These are phyloP conservation scores for Tragelaphus oryx DNA, from an alignment of 2,797 vertebrate genomes.

Conservation along the genomic window DNA sequence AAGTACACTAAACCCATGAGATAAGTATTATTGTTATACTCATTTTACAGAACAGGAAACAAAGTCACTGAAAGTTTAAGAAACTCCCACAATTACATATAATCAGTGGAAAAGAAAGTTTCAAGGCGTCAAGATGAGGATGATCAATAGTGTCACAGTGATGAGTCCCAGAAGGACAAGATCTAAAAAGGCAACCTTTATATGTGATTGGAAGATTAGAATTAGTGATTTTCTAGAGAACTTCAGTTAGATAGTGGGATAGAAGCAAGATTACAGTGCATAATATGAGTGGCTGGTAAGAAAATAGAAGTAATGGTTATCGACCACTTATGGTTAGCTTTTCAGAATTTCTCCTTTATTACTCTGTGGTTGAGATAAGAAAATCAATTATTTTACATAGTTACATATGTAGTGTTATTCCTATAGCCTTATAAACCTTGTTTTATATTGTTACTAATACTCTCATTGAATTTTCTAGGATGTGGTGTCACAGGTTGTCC, in stretches of 20 bases:
- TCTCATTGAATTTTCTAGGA: constrained; percentile 53
- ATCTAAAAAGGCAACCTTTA: background rate
- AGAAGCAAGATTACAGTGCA: background rate
- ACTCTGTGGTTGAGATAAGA: background rate
- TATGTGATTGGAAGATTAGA: background rate
- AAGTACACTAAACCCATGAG: background rate
- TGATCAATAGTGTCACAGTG: background rate
- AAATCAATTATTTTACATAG: constrained; percentile 2
- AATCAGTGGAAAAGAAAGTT: background rate
- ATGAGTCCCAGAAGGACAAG: background rate
- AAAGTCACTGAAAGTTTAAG: background rate
- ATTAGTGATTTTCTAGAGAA: constrained; percentile 6
- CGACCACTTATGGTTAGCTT: background rate
- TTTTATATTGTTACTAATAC: constrained; percentile 28
- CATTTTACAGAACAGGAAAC: background rate
- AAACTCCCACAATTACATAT: background rate
- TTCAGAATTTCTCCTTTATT: constrained; percentile 39
- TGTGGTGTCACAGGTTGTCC: constrained; percentile 77
- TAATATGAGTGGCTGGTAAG: background rate
- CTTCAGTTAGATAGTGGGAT: background rate
- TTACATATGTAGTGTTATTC: constrained; percentile 23
- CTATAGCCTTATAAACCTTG: background rate
- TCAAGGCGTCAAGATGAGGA: background rate
- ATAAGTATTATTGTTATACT: background rate
- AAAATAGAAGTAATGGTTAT: background rate